Conservation (phyloP, 2,797 vertebrate genomes). For the Squalus acanthias region DNA sequence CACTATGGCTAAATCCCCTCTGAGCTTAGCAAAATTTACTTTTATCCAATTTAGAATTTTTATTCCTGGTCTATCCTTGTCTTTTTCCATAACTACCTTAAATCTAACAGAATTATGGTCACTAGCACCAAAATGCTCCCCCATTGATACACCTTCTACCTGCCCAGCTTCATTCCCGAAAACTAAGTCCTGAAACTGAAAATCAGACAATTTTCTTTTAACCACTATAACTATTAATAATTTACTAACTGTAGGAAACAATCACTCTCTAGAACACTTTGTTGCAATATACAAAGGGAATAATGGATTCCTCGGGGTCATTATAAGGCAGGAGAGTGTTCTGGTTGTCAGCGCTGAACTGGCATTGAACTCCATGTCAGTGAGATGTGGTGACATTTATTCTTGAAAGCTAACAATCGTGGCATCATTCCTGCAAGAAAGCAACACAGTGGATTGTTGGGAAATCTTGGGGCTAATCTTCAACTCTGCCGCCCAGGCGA, state of each 20-base stretch:
- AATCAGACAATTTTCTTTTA: not conserved
- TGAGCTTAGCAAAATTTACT: no score
- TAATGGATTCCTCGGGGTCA: not conserved
- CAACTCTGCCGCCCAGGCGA: not conserved
- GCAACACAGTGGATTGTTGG: not conserved
- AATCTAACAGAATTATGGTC: no score
- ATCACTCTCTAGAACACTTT: not conserved
- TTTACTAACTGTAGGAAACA: not conserved
- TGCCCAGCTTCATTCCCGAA: no score
- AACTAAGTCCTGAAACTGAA: not conserved
- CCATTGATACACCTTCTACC: no score
- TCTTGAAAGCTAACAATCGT: not conserved
- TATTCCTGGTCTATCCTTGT: no score
- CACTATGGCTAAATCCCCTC: no score
- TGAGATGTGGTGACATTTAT: not conserved
- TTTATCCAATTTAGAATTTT: no score
- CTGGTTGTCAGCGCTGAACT: not conserved
- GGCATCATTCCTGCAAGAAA: not conserved
- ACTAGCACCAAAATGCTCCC: no score
- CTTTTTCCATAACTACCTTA: no score
- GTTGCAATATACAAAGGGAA: not conserved
- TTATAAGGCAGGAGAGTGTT: not conserved
- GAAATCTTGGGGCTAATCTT: not conserved
- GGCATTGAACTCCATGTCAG: not conserved
- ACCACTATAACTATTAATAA: not conserved